A percentile compares a stretch with the other conserved stretches of the same genome.
Conservation (phyloP, 1,140 invertebrate species). For the Drosophila ambigua region DNA sequence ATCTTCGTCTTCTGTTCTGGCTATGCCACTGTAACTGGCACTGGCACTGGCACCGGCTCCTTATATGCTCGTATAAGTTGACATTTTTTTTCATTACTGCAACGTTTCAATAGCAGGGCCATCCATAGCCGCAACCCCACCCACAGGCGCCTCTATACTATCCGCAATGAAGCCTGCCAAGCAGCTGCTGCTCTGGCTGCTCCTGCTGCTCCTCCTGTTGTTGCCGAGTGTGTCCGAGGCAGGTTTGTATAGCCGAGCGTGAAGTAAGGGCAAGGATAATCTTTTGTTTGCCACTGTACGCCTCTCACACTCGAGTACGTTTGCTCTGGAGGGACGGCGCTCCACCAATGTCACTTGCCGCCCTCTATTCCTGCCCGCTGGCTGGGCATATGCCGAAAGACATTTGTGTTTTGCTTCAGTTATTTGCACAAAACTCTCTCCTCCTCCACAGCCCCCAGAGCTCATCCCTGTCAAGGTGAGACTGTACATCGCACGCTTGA, state of each 20-base stretch:
- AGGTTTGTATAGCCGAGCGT: slow-evolving; percentile 47
- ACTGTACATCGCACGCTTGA: slow-evolving; percentile 43
- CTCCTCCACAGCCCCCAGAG: not conserved
- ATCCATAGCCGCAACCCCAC: slow-evolving; percentile 38
- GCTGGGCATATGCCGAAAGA: slow-evolving; percentile 26
- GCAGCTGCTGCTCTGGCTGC: slow-evolving; percentile 14
- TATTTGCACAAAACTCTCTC: slow-evolving; percentile 30
- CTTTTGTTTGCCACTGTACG: slow-evolving; percentile 69
- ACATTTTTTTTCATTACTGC: slow-evolving; percentile 81
- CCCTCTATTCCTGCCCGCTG: not conserved
- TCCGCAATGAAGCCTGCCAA: slow-evolving; percentile 16
- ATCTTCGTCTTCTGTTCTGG: slow-evolving; percentile 10
- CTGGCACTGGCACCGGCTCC: slow-evolving; percentile 13
- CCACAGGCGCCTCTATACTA: slow-evolving; percentile 6
- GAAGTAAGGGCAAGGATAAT: slow-evolving; percentile 76
- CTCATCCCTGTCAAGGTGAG: not conserved
- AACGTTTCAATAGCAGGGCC: slow-evolving; percentile 73
- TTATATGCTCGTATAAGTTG: slow-evolving; percentile 55
- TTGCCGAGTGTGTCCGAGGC: slow-evolving; percentile 35
- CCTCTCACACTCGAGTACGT: slow-evolving; percentile 56
- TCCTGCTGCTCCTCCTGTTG: slow-evolving; percentile 2
- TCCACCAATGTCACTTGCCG: slow-evolving; percentile 6
- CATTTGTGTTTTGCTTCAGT: slow-evolving; percentile 50
- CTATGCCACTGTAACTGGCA: slow-evolving; percentile 7
- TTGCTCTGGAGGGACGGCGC: slow-evolving; percentile 13